Base-by-base conservation (phyloP, 2,888 invertebrate species). In the Stictocephala bisonia region DNA sequence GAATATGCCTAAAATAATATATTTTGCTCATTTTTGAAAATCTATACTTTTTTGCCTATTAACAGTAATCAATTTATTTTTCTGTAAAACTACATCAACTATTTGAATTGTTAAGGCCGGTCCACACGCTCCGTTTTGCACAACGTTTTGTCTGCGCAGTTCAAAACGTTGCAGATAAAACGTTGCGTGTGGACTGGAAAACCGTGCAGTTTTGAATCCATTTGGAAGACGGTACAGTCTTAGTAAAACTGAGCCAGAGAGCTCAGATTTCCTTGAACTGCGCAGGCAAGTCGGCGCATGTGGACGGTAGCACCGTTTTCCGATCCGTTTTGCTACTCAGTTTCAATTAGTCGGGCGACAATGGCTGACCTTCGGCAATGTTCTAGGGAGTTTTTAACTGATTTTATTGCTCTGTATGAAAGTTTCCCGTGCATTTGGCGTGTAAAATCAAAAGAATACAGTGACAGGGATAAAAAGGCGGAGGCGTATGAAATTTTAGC, bases 341-440 rank as follows among this genome's bases (percentile, higher is more conserved):
- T 68, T 68, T 70, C 15, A 6, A 13, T 18, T 40, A 4, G 24
- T 50, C 50, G 3, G 4, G 11, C 50, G 50, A 50, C 50, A 4
- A 50, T 50, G 50, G 50, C 50, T 11, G 50, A 50, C n/a, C 27
- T 70, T 18, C 40, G 70, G 56, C 70, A 69, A 9, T 69, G 71
- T 24, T 24, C 71, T 68, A 51, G 66, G 29, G 74, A 78, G 41
- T 77, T 78, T 72, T 44, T 79, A 41, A 64, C 56, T 6, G 78
- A 79, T 51, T 80, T 80, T 74, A 79, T 80, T 70, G 27, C 71
- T 31, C 53, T 78, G 18, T 80, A 80, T 71, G 41, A 74, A 64
- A 71, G 48, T 50, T 71, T 76, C 44, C 79, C 80, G 35, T 78
- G 77, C 53, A 67, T 80, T 18, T 80, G 80, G 80, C 64, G 74